Evolutionary conservation across 2,797 vertebrate species (phyloP).

Genomic region (Xerus rutilus): DNA sequence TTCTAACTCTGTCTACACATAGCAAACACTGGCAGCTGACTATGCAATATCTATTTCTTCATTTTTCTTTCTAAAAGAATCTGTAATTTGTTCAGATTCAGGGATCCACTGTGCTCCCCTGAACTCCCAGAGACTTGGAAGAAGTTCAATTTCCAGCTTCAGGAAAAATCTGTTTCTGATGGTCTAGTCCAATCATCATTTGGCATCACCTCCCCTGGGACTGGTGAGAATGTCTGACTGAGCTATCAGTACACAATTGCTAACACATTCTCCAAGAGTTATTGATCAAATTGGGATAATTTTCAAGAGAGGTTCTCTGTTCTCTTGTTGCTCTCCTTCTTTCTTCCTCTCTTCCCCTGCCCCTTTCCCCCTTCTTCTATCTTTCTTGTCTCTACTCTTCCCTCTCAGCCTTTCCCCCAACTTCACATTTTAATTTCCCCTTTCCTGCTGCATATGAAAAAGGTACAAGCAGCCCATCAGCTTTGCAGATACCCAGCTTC

Average conservation of each 20-base stretch:
- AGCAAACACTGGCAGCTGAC: background rate
- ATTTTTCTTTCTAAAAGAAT: background rate
- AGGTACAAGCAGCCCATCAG: background rate
- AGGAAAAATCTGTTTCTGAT: background rate
- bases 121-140: background rate
- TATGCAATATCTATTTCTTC: background rate
- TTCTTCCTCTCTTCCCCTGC: background rate
- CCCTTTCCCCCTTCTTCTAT: rapidly evolving
- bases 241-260: background rate
- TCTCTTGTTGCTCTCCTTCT: background rate
- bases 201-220: background rate
- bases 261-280: background rate
- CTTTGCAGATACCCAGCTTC: background rate
- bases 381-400: too few species aligned
- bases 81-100: background rate
- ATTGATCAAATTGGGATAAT: background rate
- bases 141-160: background rate
- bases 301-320: background rate
- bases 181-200: background rate
- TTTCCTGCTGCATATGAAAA: background rate
- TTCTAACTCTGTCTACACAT: background rate
- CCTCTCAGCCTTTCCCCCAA: background rate
- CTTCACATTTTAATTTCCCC: background rate
- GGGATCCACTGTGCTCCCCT: background rate
- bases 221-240: background rate